Conservation (phyloP, 1,140 invertebrate species). For the Drosophila malerkotliana region DNA sequence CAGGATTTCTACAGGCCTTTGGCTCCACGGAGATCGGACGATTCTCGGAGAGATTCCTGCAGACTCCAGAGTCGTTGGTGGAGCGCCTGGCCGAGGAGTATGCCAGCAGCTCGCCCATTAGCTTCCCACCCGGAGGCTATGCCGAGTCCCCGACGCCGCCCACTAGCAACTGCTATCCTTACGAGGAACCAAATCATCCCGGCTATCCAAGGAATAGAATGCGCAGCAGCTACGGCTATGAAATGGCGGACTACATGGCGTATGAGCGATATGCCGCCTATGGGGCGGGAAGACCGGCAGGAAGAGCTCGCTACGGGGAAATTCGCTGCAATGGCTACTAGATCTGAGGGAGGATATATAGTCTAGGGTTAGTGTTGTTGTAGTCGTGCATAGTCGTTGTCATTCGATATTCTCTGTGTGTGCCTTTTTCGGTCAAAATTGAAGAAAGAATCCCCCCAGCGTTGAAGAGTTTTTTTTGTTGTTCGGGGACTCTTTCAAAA, state of each 20-base stretch:
- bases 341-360: constrained; percentile 16
- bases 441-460: constrained; percentile 48
- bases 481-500: constrained; percentile 60
- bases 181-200: constrained; percentile 47
- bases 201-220: constrained; percentile 44
- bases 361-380: constrained; percentile 46
- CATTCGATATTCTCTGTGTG: constrained; percentile 79
- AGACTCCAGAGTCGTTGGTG: constrained; percentile 64
- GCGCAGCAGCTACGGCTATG: constrained; percentile 49
- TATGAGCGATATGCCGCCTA: constrained; percentile 73
- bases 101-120: constrained; percentile 20
- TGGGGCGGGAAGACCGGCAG: constrained; percentile 36
- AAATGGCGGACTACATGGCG: constrained; percentile 68
- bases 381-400: constrained; percentile 68
- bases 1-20: constrained; percentile 91
- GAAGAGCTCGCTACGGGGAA: constrained; percentile 56
- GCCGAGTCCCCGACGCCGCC: constrained; percentile 31
- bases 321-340: constrained; percentile 76
- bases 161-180: constrained; percentile 52
- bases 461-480: constrained; percentile 47
- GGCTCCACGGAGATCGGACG: constrained; percentile 91
- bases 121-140: constrained; percentile 31
- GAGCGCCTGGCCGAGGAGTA: constrained; percentile 67
- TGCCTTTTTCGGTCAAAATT: constrained; percentile 81
- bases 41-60: constrained; percentile 86